Percentiles rank a stretch among this genome's conserved stretches.
These are phyloP conservation scores for Prionace glauca DNA, from an alignment of 2,797 vertebrate species.

Conservation along the genomic window DNA sequence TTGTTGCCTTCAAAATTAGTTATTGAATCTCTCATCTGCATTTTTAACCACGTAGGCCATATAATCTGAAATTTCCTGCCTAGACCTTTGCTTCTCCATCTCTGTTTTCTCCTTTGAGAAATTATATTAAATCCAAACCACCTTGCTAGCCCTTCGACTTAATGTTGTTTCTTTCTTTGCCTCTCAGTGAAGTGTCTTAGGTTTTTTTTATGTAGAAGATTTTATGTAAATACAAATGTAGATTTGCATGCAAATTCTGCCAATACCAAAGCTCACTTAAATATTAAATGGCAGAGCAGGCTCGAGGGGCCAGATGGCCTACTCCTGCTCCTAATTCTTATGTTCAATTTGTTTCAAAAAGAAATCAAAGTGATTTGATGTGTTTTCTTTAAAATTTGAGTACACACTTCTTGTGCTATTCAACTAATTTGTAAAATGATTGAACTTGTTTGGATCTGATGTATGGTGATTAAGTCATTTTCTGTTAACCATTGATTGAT, in stretches of 20 bases:
- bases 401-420: neutral
- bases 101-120: neutral
- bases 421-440: neutral
- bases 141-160: neutral
- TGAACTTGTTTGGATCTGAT: neutral
- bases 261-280: no score
- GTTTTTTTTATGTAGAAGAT: neutral
- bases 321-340: no score
- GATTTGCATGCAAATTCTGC: neutral
- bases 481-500: neutral
- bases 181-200: neutral
- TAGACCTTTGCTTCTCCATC: neutral
- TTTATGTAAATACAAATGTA: neutral
- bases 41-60: neutral
- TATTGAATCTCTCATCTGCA: neutral
- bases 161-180: neutral
- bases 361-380: neutral
- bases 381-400: no score
- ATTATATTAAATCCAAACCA: neutral
- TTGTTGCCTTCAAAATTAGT: neutral
- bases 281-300: neutral
- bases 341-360: neutral
- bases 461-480: neutral
- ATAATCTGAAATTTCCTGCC: neutral
- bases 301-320: no score